These are phyloP conservation scores for Rynchops niger DNA, from an alignment of 2,113 vertebrate genomes.

Conservation along the genomic window DNA sequence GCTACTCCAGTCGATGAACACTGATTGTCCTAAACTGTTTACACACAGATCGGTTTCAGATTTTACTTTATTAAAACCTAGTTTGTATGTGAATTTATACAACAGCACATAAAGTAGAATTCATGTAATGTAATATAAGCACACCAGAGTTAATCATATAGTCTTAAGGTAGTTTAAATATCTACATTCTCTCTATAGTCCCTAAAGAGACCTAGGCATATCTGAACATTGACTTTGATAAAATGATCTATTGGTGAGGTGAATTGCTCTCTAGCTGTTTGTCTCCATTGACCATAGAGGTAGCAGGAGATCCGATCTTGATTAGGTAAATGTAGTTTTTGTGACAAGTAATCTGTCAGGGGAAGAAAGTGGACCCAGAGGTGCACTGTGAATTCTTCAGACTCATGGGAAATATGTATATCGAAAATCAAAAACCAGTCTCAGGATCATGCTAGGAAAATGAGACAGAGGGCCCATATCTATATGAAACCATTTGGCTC, in stretches of 20 bases:
- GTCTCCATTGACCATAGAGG: neutral
- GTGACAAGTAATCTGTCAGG: neutral
- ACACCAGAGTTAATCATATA: neutral
- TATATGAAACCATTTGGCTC: neutral
- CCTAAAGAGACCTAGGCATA: neutral
- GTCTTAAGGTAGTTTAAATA: neutral
- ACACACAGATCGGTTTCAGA: neutral
- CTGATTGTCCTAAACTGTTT: neutral
- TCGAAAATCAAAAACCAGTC: neutral
- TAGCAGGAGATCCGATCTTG: neutral
- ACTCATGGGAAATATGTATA: neutral
- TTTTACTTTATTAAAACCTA: neutral
- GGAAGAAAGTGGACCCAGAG: neutral
- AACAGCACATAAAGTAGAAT: neutral
- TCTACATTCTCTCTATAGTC: neutral
- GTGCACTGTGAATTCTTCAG: neutral
- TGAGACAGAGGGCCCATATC: neutral
- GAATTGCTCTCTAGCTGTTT: neutral
- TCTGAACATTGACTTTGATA: neutral
- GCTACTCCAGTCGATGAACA: neutral
- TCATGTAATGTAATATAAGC: neutral
- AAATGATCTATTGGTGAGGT: neutral
- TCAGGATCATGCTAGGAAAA: neutral
- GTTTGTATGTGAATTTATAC: neutral
- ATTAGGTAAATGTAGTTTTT: neutral